These are phyloP conservation scores for Erpobdella octoculata DNA, from an alignment of 2,888 invertebrate species.

Conservation along the genomic window DNA sequence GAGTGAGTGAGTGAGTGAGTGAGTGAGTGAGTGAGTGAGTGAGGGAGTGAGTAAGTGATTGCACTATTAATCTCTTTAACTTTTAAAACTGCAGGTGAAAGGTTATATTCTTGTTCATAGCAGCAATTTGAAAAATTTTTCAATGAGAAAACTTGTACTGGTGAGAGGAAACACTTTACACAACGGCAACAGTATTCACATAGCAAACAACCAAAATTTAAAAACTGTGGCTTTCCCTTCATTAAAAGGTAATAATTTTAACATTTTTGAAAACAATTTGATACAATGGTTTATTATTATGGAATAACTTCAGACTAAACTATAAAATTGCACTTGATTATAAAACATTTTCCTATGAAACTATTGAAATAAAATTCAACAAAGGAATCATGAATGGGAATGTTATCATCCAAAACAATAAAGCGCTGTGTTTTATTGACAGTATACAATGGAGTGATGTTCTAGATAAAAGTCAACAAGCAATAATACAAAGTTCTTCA, in stretches of 20 bases:
- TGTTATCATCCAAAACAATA: not conserved
- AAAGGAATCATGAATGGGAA: not conserved
- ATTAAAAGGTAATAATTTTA: not conserved
- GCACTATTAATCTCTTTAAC: too few species aligned
- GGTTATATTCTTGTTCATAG: not conserved
- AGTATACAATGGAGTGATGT: not conserved
- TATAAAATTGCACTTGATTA: not conserved
- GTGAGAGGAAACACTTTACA: not conserved
- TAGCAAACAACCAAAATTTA: not conserved
- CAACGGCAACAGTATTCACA: not conserved
- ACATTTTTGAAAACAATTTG: too few species aligned
- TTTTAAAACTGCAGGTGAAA: not conserved
- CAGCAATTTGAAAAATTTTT: not conserved
- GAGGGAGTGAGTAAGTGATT: too few species aligned
- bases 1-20: too few species aligned
- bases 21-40: too few species aligned
- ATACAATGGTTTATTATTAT: too few species aligned
- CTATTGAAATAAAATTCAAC: not conserved
- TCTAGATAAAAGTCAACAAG: not conserved
- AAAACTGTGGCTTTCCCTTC: not conserved
- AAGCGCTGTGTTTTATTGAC: not conserved
- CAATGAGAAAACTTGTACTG: not conserved
- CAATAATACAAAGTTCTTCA: too few species aligned
- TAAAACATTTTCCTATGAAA: not conserved
- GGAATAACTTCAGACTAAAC: too few species aligned